Evolutionary conservation across 2,888 invertebrate genomes (phyloP).

Genomic region (Lasioglossum lativentre): DNA sequence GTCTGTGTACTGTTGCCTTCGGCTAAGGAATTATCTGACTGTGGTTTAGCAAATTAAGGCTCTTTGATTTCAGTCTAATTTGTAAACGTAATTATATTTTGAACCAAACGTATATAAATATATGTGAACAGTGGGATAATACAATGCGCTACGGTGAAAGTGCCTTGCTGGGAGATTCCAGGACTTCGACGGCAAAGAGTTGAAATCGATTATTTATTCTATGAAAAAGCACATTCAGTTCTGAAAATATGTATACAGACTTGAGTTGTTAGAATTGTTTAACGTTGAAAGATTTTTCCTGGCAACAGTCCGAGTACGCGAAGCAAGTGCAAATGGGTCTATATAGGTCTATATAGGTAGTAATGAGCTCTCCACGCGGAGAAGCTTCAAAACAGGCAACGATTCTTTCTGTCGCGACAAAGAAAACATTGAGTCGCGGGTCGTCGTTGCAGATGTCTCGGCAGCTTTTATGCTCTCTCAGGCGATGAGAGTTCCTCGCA

Average conservation of each 20-base stretch:
- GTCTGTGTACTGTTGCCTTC: too few species aligned
- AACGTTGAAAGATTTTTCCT: not conserved
- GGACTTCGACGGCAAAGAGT: too few species aligned
- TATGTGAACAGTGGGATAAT: too few species aligned
- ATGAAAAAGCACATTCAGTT: not conserved
- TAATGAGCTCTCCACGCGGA: not conserved
- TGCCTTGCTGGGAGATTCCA: too few species aligned
- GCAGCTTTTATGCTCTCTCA: not conserved
- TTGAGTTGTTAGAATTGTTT: not conserved
- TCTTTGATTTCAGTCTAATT: too few species aligned
- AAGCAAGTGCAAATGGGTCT: not conserved
- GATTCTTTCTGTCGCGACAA: not conserved
- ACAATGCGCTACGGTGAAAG: too few species aligned
- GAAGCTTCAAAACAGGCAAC: slow-evolving; percentile 2
- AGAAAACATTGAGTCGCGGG: slow-evolving; percentile 15
- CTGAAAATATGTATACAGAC: not conserved
- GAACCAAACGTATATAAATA: too few species aligned
- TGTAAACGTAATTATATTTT: too few species aligned
- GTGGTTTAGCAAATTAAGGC: too few species aligned
- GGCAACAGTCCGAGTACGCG: not conserved
- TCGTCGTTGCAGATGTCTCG: slow-evolving; percentile 8
- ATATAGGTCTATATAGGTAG: slow-evolving; percentile 1
- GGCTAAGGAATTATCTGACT: too few species aligned
- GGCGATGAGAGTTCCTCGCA: slow-evolving; percentile 9
- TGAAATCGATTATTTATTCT: not conserved